A percentile compares a stretch with the other conserved stretches of the same genome.
phyloP scores from a whole-genome alignment of 2,113 vertebrate genomes.

The Pterocles orientalis region DNA sequence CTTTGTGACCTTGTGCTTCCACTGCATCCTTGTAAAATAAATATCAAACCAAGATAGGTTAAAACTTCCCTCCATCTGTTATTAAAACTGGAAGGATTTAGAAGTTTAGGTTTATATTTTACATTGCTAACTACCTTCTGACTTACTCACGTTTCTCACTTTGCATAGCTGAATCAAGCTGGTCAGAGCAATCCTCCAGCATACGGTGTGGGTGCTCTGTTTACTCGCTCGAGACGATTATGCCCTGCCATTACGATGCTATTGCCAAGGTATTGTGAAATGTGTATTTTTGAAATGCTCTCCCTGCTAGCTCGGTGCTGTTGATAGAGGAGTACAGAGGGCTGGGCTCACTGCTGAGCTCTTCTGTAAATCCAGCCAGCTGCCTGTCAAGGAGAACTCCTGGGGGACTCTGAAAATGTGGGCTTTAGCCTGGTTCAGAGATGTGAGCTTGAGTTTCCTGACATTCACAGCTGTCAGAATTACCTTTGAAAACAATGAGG shows the following conservation, averaged over 20 bases:
- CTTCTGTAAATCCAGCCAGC: background rate
- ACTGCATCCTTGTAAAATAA: background rate
- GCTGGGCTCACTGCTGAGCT: background rate
- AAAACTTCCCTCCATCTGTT: background rate
- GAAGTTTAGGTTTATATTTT: conserved; percentile 8
- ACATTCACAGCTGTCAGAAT: background rate
- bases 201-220: background rate
- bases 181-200: background rate
- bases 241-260: background rate
- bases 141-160: background rate
- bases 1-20: conserved; percentile 56
- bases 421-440: background rate
- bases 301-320: background rate
- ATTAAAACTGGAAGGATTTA: background rate
- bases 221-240: background rate
- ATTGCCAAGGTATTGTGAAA: background rate
- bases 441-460: background rate
- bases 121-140: background rate
- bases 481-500: background rate
- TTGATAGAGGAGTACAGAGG: background rate
- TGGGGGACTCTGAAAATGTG: background rate
- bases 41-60: background rate
- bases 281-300: background rate
- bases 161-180: background rate
- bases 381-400: background rate